phyloP scores from a whole-genome alignment of 2,797 vertebrate species.

The Buphagus erythrorhynchus region DNA sequence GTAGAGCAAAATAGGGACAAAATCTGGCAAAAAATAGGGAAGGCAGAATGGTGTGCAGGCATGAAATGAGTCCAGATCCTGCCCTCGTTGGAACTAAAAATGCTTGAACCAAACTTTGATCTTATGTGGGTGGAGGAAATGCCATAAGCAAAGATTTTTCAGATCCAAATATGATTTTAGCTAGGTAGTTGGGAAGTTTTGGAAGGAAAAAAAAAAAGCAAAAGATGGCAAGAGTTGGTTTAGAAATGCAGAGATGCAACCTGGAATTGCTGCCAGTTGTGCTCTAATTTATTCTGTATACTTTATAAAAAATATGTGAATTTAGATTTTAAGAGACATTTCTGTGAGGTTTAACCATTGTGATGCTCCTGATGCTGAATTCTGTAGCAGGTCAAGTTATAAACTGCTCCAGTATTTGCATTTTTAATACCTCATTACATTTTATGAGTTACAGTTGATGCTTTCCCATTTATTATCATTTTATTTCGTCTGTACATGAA shows the following conservation, averaged over 20 bases:
- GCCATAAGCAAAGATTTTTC: background rate
- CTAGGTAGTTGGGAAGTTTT: background rate
- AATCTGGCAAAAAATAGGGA: background rate
- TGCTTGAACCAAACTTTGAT: background rate
- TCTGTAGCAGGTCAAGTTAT: background rate
- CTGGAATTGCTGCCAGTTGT: background rate
- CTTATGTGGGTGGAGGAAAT: background rate
- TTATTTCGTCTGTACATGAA: background rate
- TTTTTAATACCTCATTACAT: conserved; percentile 46
- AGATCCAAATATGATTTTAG: background rate
- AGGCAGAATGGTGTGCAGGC: background rate
- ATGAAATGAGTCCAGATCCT: background rate
- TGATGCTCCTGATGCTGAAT: background rate
- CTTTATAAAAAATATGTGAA: background rate
- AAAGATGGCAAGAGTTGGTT: background rate
- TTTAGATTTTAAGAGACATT: background rate
- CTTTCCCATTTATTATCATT: background rate
- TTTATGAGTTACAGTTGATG: conserved; percentile 31
- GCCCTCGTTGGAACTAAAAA: background rate
- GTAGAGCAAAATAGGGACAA: background rate
- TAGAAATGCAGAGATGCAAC: background rate
- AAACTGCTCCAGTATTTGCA: background rate
- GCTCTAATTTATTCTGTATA: background rate
- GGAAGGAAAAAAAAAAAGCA: background rate
- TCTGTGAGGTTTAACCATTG: background rate